Evolutionary conservation across 2,797 vertebrate genomes (phyloP).

Genomic region (Thripadectes ignobilis): DNA sequence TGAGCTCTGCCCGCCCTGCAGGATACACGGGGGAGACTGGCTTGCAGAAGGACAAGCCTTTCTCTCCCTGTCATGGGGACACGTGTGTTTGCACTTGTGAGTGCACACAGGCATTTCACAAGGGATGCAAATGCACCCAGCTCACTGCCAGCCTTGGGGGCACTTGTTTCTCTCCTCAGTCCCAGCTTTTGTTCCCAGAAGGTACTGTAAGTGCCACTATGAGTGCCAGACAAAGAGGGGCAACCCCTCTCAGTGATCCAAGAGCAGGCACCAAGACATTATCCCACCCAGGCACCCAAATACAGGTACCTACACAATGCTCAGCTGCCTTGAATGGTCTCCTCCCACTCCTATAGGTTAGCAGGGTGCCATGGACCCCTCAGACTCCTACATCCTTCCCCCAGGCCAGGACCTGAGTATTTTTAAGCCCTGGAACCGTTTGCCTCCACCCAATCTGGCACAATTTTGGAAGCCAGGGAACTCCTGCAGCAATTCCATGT

Average conservation of each 20-base stretch:
- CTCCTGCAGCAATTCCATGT: not conserved
- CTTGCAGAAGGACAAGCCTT: not conserved
- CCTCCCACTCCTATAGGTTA: not conserved
- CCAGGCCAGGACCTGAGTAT: not conserved
- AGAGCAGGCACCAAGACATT: not conserved
- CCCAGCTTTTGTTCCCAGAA: constrained; percentile 2
- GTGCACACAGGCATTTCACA: not conserved
- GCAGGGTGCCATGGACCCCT: not conserved
- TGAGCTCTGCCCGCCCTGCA: not conserved
- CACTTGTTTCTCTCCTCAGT: not conserved
- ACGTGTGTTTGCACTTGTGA: not conserved
- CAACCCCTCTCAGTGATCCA: not conserved
- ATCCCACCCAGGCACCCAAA: not conserved
- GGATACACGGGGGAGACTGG: not conserved
- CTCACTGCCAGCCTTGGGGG: not conserved
- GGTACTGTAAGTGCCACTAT: not conserved
- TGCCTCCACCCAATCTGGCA: not conserved
- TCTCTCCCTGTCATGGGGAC: not conserved
- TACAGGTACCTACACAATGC: not conserved
- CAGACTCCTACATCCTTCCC: not conserved
- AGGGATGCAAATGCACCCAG: not conserved
- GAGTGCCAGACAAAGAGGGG: constrained; percentile 12
- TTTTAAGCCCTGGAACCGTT: not conserved
- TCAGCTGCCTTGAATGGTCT: not conserved
- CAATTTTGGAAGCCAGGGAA: not conserved